phyloP scores from a whole-genome alignment of 2,888 invertebrate species.

The Malacosoma neustria region DNA sequence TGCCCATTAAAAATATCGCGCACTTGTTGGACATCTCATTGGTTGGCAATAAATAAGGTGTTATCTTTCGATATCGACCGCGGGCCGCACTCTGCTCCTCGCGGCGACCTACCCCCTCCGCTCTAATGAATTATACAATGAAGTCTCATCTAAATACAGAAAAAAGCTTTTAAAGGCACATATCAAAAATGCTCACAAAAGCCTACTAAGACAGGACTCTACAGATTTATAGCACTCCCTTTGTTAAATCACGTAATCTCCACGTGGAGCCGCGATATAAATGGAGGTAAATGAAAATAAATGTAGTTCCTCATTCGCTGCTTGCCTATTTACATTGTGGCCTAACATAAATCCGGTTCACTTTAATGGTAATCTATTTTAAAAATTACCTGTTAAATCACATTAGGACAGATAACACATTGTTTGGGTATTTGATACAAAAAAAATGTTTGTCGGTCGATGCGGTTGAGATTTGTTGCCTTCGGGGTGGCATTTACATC shows the following conservation, averaged over 20 bases:
- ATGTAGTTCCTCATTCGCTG: slow-evolving; percentile 72
- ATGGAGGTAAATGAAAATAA: slow-evolving; percentile 73
- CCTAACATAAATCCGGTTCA: slow-evolving; percentile 56
- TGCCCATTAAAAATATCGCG: slow-evolving; percentile 54
- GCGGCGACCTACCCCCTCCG: slow-evolving; percentile 60
- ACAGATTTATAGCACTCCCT: slow-evolving; percentile 69
- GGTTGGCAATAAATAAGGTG: slow-evolving; percentile 60
- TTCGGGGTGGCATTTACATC: slow-evolving; percentile 64
- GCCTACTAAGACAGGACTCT: slow-evolving; percentile 72
- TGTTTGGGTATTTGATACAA: slow-evolving; percentile 56
- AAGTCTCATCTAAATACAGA: slow-evolving; percentile 75
- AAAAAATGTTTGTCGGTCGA: slow-evolving; percentile 63
- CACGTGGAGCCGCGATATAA: slow-evolving; percentile 71
- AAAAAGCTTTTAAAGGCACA: slow-evolving; percentile 76
- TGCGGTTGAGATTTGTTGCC: slow-evolving; percentile 54
- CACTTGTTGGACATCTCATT: slow-evolving; percentile 61
- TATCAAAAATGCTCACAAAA: slow-evolving; percentile 74
- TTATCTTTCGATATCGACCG: slow-evolving; percentile 71
- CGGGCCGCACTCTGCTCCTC: slow-evolving; percentile 46
- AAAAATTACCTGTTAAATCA: slow-evolving; percentile 73
- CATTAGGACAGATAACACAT: slow-evolving; percentile 70
- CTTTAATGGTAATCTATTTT: slow-evolving; percentile 66
- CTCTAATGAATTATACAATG: slow-evolving; percentile 75
- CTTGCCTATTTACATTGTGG: slow-evolving; percentile 67
- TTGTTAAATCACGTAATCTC: slow-evolving; percentile 75